phyloP scores from a whole-genome alignment of 1,140 invertebrate species.

The Ericerus pela region DNA sequence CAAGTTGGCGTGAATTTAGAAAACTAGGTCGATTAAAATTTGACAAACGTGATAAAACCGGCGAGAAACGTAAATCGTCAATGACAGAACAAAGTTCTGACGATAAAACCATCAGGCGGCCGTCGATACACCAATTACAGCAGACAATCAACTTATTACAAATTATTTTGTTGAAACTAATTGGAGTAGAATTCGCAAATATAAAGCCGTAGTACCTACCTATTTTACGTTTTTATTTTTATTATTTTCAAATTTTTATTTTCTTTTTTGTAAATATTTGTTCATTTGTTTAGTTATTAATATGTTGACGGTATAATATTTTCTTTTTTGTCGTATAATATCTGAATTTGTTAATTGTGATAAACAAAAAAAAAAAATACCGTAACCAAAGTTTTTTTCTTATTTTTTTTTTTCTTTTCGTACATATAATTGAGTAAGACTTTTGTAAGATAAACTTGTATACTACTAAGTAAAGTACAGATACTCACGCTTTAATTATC shows the following conservation, averaged over 20 bases:
- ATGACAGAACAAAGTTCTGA: not conserved
- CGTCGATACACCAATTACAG: constrained; percentile 4
- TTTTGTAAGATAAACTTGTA: no score
- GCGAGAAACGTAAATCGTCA: not conserved
- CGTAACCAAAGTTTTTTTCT: not conserved
- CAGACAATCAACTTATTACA: constrained; percentile 9
- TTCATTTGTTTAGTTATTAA: not conserved
- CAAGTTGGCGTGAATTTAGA: not conserved
- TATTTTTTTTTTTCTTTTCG: not conserved
- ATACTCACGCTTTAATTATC: no score
- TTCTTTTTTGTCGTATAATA: no score
- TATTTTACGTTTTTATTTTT: not conserved
- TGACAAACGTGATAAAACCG: not conserved
- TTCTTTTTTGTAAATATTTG: not conserved
- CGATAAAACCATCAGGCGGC: not conserved
- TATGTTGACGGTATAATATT: no score
- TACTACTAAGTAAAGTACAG: no score
- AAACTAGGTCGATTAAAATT: constrained; percentile 1
- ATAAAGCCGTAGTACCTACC: not conserved
- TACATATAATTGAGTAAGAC: not conserved
- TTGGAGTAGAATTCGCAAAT: not conserved
- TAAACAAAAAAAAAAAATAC: not conserved
- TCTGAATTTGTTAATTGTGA: not conserved
- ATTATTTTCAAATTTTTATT: not conserved
- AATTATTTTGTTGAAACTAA: constrained; percentile 8